Percentiles rank a stretch among this genome's conserved stretches.
Conservation (phyloP, 1,140 invertebrate genomes). For the Drosophila equinoxialis region DNA sequence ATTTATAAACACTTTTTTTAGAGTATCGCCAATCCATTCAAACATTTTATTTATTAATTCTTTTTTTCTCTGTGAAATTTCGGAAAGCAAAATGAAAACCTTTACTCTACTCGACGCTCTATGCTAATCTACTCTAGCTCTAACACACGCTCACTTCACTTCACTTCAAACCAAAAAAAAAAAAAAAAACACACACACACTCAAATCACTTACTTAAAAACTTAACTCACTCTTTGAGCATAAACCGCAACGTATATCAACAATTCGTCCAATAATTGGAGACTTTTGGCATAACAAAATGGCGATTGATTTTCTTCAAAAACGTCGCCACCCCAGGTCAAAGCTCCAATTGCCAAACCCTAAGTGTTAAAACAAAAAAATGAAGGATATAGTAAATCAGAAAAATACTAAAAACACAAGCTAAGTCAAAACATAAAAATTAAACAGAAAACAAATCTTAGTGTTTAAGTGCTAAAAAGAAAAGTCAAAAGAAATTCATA, state of each 20-base stretch:
- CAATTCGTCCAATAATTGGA: slow-evolving; percentile 81
- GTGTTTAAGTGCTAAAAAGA: slow-evolving; percentile 49
- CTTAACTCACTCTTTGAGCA: slow-evolving; percentile 66
- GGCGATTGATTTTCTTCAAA: slow-evolving; percentile 37
- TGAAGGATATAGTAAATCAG: slow-evolving; percentile 16
- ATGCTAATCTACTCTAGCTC: slow-evolving; percentile 19
- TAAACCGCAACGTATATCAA: slow-evolving; percentile 80
- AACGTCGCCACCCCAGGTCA: slow-evolving; percentile 50
- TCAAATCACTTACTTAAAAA: slow-evolving; percentile 36
- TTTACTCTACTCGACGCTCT: neutral
- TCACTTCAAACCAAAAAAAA: slow-evolving; percentile 1
- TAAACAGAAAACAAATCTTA: slow-evolving; percentile 43
- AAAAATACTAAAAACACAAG: slow-evolving; percentile 62
- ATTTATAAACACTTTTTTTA: too few relatives aligned
- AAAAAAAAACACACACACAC: neutral
- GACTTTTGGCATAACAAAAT: slow-evolving; percentile 67
- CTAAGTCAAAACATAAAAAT: slow-evolving; percentile 48
- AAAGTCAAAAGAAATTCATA: slow-evolving; percentile 44
- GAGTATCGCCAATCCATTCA: neutral
- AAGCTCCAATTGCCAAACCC: slow-evolving; percentile 77
- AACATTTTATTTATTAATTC: neutral
- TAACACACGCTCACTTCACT: slow-evolving; percentile 43
- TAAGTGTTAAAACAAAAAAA: slow-evolving; percentile 70
- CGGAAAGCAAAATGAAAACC: neutral
- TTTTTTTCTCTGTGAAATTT: neutral